phyloP scores from a whole-genome alignment of 2,888 invertebrate species.

The Zygothrica quintamaculata region DNA sequence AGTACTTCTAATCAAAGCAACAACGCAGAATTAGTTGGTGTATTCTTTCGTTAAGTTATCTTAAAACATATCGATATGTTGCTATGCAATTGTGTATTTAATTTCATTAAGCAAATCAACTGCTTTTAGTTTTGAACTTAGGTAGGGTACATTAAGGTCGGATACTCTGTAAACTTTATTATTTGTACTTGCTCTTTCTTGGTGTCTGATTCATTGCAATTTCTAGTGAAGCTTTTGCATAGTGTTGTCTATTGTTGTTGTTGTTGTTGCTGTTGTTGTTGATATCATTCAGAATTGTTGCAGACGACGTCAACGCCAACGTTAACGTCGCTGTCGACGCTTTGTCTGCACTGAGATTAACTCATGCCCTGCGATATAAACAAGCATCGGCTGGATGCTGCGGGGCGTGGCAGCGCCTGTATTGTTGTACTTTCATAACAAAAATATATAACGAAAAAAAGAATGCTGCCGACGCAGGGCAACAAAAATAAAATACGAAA shows the following conservation, averaged over 20 bases:
- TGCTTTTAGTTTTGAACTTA: background rate
- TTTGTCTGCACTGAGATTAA: conserved; percentile 71
- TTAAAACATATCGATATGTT: too few species aligned
- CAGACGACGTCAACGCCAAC: conserved; percentile 64
- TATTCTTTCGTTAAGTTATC: too few species aligned
- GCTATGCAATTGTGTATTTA: too few species aligned
- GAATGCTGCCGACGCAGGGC: conserved; percentile 47
- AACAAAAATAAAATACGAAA: conserved; percentile 4
- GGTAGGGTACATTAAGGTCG: conserved; percentile 17
- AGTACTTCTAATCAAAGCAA: too few species aligned
- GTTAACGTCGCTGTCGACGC: conserved; percentile 60
- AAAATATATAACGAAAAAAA: conserved; percentile 25
- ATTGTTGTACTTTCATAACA: conserved; percentile 64
- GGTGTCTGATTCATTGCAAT: conserved; percentile 70
- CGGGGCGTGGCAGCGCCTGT: conserved; percentile 44
- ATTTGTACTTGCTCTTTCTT: conserved; percentile 31
- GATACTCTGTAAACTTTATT: background rate
- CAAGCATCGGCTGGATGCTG: conserved; percentile 33
- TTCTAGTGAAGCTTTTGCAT: conserved; percentile 66
- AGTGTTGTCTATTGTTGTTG: conserved; percentile 49
- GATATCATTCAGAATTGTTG: conserved; percentile 60
- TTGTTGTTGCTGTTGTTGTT: conserved; percentile 44
- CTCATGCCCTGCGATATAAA: conserved; percentile 70
- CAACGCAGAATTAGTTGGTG: too few species aligned
- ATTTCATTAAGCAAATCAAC: background rate